Conservation (phyloP, 2,797 vertebrate genomes). For the Notolabrus celidotus region DNA sequence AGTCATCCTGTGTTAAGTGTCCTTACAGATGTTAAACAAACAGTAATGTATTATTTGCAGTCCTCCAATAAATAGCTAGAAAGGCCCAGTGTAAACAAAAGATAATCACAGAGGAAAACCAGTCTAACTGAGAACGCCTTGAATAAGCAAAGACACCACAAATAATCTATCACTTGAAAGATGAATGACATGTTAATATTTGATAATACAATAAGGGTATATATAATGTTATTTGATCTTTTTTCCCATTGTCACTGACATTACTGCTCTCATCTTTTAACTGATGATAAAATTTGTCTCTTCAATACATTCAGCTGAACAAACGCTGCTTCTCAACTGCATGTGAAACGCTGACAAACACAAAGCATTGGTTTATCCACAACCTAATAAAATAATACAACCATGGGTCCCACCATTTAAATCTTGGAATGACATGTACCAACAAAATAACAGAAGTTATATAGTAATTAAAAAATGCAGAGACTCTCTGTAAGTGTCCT, state of each 20-base stretch:
- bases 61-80: background rate
- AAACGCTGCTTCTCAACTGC: background rate
- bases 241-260: background rate
- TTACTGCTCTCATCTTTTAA: background rate
- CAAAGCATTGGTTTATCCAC: background rate
- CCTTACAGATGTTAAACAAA: background rate
- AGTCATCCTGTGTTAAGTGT: background rate
- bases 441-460: slow-evolving; percentile 1
- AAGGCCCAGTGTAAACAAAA: background rate
- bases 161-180: too few species aligned
- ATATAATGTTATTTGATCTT: background rate
- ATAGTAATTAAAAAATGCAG: background rate
- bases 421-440: background rate
- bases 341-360: background rate
- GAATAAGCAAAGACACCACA: background rate
- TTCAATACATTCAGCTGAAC: background rate
- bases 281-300: background rate
- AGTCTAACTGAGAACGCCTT: slow-evolving; percentile 3
- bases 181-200: background rate
- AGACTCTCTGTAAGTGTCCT: background rate
- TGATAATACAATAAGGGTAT: background rate
- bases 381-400: background rate
- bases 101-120: background rate
- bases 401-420: background rate
- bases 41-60: background rate